Percentiles rank a stretch among this genome's conserved stretches.
These are phyloP conservation scores for Octodon degus DNA, from an alignment of 2,113 vertebrate genomes.

Conservation along the genomic window DNA sequence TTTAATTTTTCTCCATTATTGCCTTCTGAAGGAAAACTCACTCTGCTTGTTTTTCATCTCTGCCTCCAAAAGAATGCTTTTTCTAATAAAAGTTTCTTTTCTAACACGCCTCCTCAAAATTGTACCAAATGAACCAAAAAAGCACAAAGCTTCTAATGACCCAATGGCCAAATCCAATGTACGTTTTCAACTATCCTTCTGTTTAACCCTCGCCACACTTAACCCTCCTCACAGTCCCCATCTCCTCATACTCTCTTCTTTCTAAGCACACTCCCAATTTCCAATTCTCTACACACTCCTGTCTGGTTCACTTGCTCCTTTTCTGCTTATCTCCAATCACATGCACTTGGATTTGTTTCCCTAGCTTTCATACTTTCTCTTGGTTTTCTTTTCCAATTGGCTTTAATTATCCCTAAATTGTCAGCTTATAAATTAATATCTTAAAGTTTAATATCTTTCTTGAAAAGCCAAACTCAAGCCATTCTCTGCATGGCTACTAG, in stretches of 20 bases:
- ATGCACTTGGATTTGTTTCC: neutral
- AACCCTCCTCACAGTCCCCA: neutral
- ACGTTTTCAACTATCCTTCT: neutral
- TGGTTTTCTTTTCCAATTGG: neutral
- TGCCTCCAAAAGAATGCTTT: neutral
- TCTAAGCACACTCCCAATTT: neutral
- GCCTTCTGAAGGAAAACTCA: neutral
- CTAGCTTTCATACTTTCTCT: neutral
- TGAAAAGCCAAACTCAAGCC: neutral
- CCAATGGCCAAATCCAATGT: neutral
- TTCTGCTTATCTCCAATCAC: neutral
- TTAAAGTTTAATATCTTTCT: neutral
- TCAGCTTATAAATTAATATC: neutral
- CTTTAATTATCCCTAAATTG: neutral
- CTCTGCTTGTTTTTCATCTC: neutral
- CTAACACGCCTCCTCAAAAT: neutral
- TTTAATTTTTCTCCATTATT: constrained; percentile 10
- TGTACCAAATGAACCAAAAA: neutral
- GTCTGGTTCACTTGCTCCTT: neutral
- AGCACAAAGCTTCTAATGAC: neutral
- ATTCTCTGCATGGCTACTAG: neutral
- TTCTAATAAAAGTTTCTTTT: neutral
- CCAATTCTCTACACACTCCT: neutral
- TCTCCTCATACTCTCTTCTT: neutral
- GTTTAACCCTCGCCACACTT: neutral